Base-by-base conservation (phyloP, 2,113 vertebrate genomes). In the Lepidothrix coronata region DNA sequence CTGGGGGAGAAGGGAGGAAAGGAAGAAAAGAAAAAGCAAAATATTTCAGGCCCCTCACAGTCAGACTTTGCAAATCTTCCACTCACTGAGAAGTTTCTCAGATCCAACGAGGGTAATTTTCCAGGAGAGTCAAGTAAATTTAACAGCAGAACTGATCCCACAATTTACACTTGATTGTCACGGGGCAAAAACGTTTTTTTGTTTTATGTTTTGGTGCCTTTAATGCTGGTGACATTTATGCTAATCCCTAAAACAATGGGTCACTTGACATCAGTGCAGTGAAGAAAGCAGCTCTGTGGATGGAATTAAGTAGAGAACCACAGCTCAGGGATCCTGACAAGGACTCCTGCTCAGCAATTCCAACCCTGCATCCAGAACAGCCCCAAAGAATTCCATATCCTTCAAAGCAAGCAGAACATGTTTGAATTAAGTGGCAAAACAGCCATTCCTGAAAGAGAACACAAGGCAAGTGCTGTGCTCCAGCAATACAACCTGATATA, bases 251-350 rank as follows among this genome's bases (percentile, higher is more conserved):
- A 20, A 78, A 97, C 96, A 97, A 94, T 62, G 92, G 85, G 61
- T 80, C 59, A 68, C 76, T 96, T 96, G 91, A 94, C 83, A 96
- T 25, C 25, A 79, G 4, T 0, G 1, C 5, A 61, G 83, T 3
- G 88, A 89, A 96, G 95, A 97, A 96, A 93, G 92, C 76, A 43
- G 95, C 96, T 94, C 93, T 93, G 94, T 79, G 68, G 70, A 22
- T 14, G 58, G 37, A 62, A 57, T 75, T 65, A 35, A 4, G 1
- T 31, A 80, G 84, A 41, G 27, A 11, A 13, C 1, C 3, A 15
- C 51, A 54, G 62, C 14, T 4, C 88, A 81, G 91, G 85, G 83
- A 78, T 46, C 83, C 92, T 88, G 76, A 80, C 93, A 78, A 65
- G 68, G 70, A 25, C 61, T 91, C 30, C 1, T 61, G 68, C 94